Evolutionary conservation across 2,113 vertebrate genomes (phyloP).

Genomic region (Mungos mungo): DNA sequence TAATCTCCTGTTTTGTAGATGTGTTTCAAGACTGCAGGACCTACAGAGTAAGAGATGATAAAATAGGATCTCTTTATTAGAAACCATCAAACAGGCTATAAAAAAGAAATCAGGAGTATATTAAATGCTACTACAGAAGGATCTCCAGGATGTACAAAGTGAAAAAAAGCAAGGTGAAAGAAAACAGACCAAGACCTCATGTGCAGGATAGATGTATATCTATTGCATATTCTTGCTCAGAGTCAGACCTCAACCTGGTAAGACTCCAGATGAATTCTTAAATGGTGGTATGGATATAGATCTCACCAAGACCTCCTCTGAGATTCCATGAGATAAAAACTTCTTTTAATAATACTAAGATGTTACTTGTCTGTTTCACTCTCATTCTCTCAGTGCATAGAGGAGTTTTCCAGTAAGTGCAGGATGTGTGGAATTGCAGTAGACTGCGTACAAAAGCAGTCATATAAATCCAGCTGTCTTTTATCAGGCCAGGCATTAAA

Average conservation of each 20-base stretch:
- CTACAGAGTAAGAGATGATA: neutral
- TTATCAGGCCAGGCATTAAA: neutral
- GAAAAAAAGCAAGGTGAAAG: neutral
- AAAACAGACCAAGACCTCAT: neutral
- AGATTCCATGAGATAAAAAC: neutral
- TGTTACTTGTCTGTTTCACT: neutral
- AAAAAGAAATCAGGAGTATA: neutral
- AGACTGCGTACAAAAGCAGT: neutral
- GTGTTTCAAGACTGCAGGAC: neutral
- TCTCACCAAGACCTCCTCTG: neutral
- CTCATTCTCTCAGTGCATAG: neutral
- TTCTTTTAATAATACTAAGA: neutral
- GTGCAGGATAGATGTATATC: neutral
- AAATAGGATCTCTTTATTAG: neutral
- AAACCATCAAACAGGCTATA: neutral
- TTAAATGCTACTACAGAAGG: neutral
- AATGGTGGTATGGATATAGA: neutral
- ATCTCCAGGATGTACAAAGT: neutral
- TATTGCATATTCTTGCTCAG: neutral
- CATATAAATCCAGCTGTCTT: neutral
- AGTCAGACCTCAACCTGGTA: neutral
- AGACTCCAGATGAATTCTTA: neutral
- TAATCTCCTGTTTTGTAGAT: neutral
- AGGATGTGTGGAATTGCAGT: neutral
- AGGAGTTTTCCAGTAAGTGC: neutral